phyloP scores from a whole-genome alignment of 2,797 vertebrate species.

The Momotus momota region DNA sequence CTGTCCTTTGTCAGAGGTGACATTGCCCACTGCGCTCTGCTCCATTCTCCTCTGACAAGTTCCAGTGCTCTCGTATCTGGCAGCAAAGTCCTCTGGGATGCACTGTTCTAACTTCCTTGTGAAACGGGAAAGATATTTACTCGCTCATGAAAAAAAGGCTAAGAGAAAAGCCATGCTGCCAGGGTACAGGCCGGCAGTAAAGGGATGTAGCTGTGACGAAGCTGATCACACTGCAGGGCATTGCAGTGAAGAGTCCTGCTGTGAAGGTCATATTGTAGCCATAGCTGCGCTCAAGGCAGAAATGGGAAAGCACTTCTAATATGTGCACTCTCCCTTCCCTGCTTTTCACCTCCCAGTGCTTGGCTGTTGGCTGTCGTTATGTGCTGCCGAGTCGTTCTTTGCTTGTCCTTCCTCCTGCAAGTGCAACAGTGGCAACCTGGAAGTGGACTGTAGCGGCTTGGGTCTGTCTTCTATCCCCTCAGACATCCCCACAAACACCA shows the following conservation, averaged over 20 bases:
- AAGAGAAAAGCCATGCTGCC: background rate
- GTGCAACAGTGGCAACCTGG: conserved; percentile 86
- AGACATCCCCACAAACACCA: conserved; percentile 88
- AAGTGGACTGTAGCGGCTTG: conserved; percentile 91
- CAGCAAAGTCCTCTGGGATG: background rate
- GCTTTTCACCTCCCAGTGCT: conserved; percentile 81
- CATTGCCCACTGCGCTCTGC: background rate
- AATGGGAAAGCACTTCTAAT: background rate
- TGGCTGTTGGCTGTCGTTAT: conserved; percentile 85
- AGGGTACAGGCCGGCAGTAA: background rate
- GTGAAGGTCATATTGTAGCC: background rate
- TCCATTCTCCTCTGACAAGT: background rate
- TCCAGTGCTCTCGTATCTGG: background rate
- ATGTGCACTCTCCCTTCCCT: background rate
- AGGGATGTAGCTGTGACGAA: background rate
- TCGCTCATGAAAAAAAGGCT: background rate
- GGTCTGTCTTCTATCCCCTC: conserved; percentile 89
- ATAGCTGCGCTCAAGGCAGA: background rate
- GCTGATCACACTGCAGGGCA: background rate
- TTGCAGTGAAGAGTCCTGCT: rapidly evolving
- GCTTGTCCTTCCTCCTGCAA: conserved; percentile 90
- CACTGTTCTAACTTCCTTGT: background rate
- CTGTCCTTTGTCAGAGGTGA: background rate
- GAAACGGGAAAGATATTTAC: conserved; percentile 13
- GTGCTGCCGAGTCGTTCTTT: conserved; percentile 78